A percentile compares a stretch with the other conserved stretches of the same genome.
Conservation (phyloP, 2,797 vertebrate species). For the Eupleurogrammus muticus region DNA sequence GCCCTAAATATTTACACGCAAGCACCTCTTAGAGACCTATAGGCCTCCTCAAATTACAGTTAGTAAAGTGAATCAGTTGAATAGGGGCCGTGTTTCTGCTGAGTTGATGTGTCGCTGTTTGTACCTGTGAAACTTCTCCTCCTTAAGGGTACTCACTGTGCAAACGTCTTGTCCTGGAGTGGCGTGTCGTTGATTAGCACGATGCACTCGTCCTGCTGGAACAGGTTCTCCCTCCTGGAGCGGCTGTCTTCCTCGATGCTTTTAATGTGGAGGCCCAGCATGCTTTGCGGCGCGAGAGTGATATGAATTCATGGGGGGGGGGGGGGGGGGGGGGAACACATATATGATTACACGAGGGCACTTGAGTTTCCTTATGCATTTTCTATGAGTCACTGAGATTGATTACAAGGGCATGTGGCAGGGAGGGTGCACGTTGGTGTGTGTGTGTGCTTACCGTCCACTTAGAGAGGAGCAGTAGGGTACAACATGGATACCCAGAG, state of each 20-base stretch:
- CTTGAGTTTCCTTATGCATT: constrained; percentile 10
- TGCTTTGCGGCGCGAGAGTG: constrained; percentile 78
- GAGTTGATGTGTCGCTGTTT: too few relatives aligned
- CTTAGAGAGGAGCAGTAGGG: constrained; percentile 96
- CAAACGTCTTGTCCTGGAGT: constrained; percentile 93
- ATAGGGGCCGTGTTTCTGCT: too few relatives aligned
- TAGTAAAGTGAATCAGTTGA: too few relatives aligned
- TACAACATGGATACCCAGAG: constrained; percentile 94
- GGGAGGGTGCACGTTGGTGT: not conserved
- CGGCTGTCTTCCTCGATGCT: constrained; percentile 92
- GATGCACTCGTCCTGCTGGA: constrained; percentile 93
- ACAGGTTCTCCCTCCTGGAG: constrained; percentile 88
- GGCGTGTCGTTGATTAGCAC: constrained; percentile 91
- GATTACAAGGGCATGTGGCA: constrained; percentile 16
- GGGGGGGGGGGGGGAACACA: constrained; percentile 24
- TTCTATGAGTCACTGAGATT: constrained; percentile 30
- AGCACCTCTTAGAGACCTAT: too few relatives aligned
- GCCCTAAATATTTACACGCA: too few relatives aligned
- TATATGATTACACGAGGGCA: constrained; percentile 23
- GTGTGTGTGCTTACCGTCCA: constrained; percentile 88
- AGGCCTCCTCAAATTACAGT: too few relatives aligned
- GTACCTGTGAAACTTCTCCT: not conserved
- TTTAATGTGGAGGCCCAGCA: constrained; percentile 92
- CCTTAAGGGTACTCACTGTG: constrained; percentile 86
- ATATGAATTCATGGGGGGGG: constrained; percentile 17